phyloP scores from a whole-genome alignment of 2,797 vertebrate genomes.

The Myotis myotis region DNA sequence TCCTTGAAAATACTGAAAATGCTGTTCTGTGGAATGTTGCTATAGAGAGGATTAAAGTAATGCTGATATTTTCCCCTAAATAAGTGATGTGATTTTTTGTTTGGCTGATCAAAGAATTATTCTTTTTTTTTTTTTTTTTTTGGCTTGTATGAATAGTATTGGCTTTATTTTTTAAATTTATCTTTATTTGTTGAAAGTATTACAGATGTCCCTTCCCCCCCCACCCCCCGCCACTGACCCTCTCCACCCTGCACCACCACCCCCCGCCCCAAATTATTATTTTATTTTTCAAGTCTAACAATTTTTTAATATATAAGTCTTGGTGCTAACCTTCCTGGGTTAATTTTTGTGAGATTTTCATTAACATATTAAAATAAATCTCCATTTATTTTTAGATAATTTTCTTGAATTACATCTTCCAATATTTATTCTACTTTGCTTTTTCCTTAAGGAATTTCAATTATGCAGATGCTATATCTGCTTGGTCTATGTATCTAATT shows the following conservation, averaged over 20 bases:
- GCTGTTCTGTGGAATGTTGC: background rate
- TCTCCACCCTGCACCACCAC: too few relatives aligned
- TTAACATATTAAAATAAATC: constrained; percentile 11
- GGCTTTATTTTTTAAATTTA: too few relatives aligned
- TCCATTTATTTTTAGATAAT: background rate
- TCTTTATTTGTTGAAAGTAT: too few relatives aligned
- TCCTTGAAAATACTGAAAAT: background rate
- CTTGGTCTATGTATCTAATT: background rate
- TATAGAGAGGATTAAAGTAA: background rate
- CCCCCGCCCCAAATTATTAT: background rate
- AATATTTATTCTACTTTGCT: background rate
- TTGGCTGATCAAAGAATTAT: background rate
- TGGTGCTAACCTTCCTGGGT: background rate
- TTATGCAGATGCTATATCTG: background rate
- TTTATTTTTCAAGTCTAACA: background rate
- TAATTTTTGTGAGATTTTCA: constrained; percentile 9
- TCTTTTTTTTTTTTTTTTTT: background rate
- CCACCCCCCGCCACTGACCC: too few relatives aligned
- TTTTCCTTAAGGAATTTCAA: background rate
- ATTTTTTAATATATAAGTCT: background rate
- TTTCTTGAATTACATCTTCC: background rate
- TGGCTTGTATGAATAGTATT: too few relatives aligned
- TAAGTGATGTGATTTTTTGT: background rate
- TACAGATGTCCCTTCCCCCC: too few relatives aligned
- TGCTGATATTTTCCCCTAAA: background rate